phyloP scores from a whole-genome alignment of 2,113 vertebrate species.

The Ochotona princeps region DNA sequence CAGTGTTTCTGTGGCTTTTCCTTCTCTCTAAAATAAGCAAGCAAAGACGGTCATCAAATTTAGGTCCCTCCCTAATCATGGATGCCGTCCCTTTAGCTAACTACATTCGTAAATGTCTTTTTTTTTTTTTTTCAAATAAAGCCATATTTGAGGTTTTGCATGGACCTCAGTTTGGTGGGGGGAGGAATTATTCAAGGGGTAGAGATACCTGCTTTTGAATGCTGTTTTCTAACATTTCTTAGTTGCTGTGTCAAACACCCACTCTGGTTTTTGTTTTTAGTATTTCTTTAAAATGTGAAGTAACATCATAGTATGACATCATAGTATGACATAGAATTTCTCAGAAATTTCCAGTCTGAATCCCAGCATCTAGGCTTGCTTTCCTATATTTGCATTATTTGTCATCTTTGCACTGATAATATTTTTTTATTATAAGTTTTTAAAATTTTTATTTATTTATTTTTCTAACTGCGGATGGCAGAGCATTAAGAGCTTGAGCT shows the following conservation, averaged over 20 bases:
- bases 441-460: too few species aligned
- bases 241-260: not conserved
- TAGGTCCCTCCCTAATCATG: not conserved
- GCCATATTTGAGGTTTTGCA: not conserved
- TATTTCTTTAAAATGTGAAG: too few species aligned
- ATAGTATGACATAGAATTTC: not conserved
- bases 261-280: too few species aligned
- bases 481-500: too few species aligned
- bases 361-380: not conserved
- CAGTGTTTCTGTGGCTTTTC: not conserved
- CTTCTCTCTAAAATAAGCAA: not conserved
- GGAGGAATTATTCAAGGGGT: not conserved
- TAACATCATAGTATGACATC: too few species aligned
- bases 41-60: not conserved
- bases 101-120: not conserved
- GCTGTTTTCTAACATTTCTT: not conserved
- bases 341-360: not conserved
- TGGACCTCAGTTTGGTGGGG: not conserved
- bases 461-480: too few species aligned
- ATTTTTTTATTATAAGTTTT: not conserved
- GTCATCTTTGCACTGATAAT: not conserved
- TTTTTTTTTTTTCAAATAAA: not conserved
- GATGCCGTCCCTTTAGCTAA: not conserved
- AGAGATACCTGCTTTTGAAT: not conserved
- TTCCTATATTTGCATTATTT: not conserved